A percentile compares a stretch with the other conserved stretches of the same genome.
These are phyloP conservation scores for Eciton burchellii DNA, from an alignment of 1,140 invertebrate species.

Conservation along the genomic window DNA sequence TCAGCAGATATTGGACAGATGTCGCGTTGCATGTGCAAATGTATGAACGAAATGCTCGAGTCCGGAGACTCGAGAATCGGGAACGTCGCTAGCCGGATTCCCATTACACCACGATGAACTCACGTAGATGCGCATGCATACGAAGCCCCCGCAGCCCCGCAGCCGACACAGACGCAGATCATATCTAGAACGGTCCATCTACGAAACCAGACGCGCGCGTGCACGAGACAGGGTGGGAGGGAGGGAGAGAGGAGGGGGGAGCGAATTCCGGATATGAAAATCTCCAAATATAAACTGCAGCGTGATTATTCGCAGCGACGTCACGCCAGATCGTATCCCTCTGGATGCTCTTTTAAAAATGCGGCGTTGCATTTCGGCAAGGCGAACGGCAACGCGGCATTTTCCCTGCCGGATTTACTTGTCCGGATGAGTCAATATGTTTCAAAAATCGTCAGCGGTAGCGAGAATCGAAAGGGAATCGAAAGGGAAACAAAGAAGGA, in stretches of 20 bases:
- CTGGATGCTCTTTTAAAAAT: slow-evolving; percentile 26
- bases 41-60: slow-evolving; percentile 58
- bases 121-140: slow-evolving; percentile 13
- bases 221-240: background rate
- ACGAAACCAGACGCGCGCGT: background rate
- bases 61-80: slow-evolving; percentile 49
- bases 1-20: slow-evolving; percentile 71
- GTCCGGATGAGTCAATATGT: background rate
- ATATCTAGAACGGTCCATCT: background rate
- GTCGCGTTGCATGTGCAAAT: slow-evolving; percentile 69
- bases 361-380: background rate
- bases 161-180: background rate
- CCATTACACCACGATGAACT: slow-evolving; percentile 2
- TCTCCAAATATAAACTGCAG: slow-evolving; percentile 45
- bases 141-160: background rate
- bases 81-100: slow-evolving; percentile 38
- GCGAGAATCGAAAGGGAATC: background rate
- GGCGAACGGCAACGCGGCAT: background rate
- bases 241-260: background rate
- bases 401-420: background rate
- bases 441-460: background rate
- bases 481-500: background rate
- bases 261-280: slow-evolving; percentile 31
- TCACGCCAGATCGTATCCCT: background rate
- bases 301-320: slow-evolving; percentile 15